Percentiles rank a stretch among this genome's conserved stretches.
Conservation (phyloP, 2,113 vertebrate species). For the Falcunculus frontatus region DNA sequence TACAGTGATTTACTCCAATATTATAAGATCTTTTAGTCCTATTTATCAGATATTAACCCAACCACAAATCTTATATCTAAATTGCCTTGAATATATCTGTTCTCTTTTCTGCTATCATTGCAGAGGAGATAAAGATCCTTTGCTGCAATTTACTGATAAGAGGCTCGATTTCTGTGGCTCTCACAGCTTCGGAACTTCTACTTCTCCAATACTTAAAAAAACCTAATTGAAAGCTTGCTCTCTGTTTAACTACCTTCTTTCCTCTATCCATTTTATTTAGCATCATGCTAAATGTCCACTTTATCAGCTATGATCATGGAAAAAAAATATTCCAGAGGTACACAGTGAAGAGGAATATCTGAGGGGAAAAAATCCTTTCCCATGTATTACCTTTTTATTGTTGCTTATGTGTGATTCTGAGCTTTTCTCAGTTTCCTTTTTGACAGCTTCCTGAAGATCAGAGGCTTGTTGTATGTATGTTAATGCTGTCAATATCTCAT, state of each 20-base stretch:
- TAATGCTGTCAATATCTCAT: constrained; percentile 74
- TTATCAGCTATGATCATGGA: neutral
- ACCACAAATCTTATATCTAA: neutral
- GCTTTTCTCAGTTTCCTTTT: constrained; percentile 37
- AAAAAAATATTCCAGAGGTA: neutral
- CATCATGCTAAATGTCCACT: neutral
- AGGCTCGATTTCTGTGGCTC: accelerated
- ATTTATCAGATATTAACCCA: neutral
- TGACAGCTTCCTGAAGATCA: constrained; percentile 70
- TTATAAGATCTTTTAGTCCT: neutral
- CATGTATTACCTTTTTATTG: constrained; percentile 35
- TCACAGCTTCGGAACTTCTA: neutral
- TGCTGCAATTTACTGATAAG: neutral
- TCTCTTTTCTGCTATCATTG: neutral
- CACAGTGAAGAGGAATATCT: neutral
- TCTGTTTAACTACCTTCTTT: neutral
- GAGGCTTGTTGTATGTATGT: constrained; percentile 74
- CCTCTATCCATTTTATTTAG: neutral
- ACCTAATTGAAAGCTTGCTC: neutral
- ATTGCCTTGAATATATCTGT: neutral
- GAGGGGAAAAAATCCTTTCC: neutral
- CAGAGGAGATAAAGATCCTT: neutral
- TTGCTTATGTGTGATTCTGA: neutral
- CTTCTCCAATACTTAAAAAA: neutral
- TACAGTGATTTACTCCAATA: neutral